A percentile compares a stretch with the other conserved stretches of the same genome.
These are phyloP conservation scores for Lytechinus variegatus DNA, from an alignment of 35 echinoderm and acorn worm species.

Conservation along the genomic window DNA sequence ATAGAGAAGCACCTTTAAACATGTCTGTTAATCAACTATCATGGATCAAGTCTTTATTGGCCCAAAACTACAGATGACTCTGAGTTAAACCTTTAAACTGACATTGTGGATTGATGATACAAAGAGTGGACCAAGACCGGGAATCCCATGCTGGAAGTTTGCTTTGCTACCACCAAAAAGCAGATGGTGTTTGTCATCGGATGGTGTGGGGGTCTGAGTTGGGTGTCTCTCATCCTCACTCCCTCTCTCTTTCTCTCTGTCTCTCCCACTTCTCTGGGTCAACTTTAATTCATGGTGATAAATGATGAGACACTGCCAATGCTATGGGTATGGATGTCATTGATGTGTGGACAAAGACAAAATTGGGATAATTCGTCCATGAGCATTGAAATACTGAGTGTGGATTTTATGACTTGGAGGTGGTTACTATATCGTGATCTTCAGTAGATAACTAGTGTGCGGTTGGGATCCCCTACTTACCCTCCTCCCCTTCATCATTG, in stretches of 20 bases:
- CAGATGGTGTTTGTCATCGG: conserved; percentile 1
- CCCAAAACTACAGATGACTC: not conserved
- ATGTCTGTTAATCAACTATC: conserved; percentile 19
- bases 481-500: conserved; percentile 17
- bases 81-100: not conserved
- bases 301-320: conserved; percentile 3
- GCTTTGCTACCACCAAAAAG: not conserved
- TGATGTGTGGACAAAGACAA: conserved; percentile 7
- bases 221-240: not conserved
- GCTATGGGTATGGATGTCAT: not conserved
- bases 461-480: not conserved
- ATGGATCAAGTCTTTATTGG: conserved; percentile 18
- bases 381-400: not conserved
- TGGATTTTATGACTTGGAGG: not conserved
- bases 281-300: not conserved
- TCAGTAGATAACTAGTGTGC: not conserved
- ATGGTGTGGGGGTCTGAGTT: not conserved
- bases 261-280: not conserved
- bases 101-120: not conserved
- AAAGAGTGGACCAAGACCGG: not conserved
- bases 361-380: not conserved
- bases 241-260: not conserved
- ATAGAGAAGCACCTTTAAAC: conserved; percentile 11
- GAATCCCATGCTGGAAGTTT: not conserved
- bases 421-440: not conserved